Evolutionary conservation across 2,888 invertebrate genomes (phyloP).

Genomic region (Drosophila multiciliata): DNA sequence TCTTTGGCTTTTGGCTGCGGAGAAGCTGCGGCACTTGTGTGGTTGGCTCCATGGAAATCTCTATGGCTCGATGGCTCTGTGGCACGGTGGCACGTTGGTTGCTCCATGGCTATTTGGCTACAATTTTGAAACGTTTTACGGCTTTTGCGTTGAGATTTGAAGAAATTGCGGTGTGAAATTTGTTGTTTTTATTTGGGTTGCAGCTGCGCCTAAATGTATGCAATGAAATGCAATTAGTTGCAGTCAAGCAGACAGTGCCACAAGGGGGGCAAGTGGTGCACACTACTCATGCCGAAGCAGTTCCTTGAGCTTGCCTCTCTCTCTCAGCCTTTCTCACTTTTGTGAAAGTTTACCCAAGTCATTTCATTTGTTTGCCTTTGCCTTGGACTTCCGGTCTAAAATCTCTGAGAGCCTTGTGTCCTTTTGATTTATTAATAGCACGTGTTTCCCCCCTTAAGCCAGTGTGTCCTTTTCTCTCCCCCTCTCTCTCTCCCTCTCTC

Average conservation of each 20-base stretch:
- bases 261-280: neutral
- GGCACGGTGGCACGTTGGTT: constrained; percentile 52
- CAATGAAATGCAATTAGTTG: constrained; percentile 78
- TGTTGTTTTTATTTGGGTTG: constrained; percentile 25
- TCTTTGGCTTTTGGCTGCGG: constrained; percentile 10
- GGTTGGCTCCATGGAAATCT: constrained; percentile 65
- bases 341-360: constrained; percentile 55
- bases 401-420: constrained; percentile 64
- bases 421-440: constrained; percentile 81
- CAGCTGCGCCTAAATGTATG: constrained; percentile 69
- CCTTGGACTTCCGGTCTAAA: constrained; percentile 58
- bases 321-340: neutral
- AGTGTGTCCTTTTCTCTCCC: neutral
- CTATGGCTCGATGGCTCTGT: constrained; percentile 42
- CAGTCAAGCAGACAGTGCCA: constrained; percentile 37
- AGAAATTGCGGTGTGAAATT: constrained; percentile 33
- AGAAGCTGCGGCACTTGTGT: constrained; percentile 49
- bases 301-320: constrained; percentile 24
- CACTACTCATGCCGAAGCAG: neutral
- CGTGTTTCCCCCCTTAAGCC: constrained; percentile 35
- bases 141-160: constrained; percentile 61
- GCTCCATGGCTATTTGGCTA: constrained; percentile 64
- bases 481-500: neutral
- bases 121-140: constrained; percentile 78
- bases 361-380: constrained; percentile 73